Evolutionary conservation across 2,888 invertebrate genomes (phyloP), one percentile per base, ranked within the genome.

Genomic region (Heliconius ismenius): DNA sequence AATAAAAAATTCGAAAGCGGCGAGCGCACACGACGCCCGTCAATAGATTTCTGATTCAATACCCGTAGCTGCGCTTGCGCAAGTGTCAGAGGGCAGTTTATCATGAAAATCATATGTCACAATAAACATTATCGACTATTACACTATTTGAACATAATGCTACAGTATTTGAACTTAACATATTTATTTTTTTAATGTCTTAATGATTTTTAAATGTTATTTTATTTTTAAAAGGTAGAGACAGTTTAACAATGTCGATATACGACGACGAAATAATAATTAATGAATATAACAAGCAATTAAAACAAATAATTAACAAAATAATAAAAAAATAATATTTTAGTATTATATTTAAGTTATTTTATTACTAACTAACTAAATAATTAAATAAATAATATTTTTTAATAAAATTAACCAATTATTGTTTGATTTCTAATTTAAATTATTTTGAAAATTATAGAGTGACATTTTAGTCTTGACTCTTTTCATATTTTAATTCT

Each of bases 41-140:
- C 67, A 26, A 65, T 73, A 64, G 39, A 43, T 73, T 60, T 72
- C 76, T 72, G 72, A 76, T 76, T 65, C 64, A 65, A n/a, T 24
- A 32, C 58, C 26, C 64, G 39, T 36, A 36, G 60, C 26, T n/a
- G 60, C 26, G 73, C 60, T 64, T 54, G 36, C 58, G 60, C 76
- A 65, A 76, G 60, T 73, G 76, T 76, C 76, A 76, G 72, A 73
- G 76, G 72, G 65, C 39, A 72, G 65, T 67, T 39, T 73, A 65
- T 73, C 76, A 65, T 39, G 39, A 72, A 39, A 65, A 72, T 64
- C 32, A 65, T 69, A 75, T 65, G 72, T 76, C 76, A 70, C 63
- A 54, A 76, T 39, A 72, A 60, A 73, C 43, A 43, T 39, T 73
- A 39, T 63, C 60, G 43, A 43, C 39, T 11, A 43, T 39, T 43